Conservation (phyloP, 2,888 invertebrate species). For the Eutolmus rufibarbis region DNA sequence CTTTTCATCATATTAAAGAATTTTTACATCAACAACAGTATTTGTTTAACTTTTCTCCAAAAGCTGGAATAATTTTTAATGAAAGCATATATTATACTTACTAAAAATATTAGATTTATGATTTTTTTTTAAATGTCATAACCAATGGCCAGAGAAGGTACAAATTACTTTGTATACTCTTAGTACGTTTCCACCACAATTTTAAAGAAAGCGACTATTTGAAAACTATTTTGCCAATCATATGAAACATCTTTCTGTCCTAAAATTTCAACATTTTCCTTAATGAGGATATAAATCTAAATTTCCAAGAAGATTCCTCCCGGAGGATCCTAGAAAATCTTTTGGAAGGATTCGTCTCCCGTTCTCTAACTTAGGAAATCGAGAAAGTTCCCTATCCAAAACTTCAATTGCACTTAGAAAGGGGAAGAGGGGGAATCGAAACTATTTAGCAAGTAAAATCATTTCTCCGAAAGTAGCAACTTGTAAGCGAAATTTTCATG, state of each 20-base stretch:
- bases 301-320: background rate
- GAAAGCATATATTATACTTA: too few species aligned
- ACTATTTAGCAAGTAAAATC: slow-evolving; percentile 20
- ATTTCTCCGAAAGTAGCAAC: background rate
- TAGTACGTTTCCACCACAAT: too few species aligned
- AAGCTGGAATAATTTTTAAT: too few species aligned
- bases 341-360: background rate
- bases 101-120: too few species aligned
- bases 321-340: background rate
- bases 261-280: background rate
- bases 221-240: background rate
- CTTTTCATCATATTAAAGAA: too few species aligned
- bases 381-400: background rate
- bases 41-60: too few species aligned
- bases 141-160: too few species aligned
- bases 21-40: too few species aligned
- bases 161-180: too few species aligned
- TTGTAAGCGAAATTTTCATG: background rate
- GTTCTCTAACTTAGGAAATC: background rate
- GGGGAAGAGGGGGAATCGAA: background rate
- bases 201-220: background rate
- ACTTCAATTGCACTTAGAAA: background rate
- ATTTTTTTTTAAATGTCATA: too few species aligned
- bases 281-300: background rate
- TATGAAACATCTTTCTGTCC: background rate